phyloP scores from a whole-genome alignment of 2,888 invertebrate species.

The Mycalesis mineus region DNA sequence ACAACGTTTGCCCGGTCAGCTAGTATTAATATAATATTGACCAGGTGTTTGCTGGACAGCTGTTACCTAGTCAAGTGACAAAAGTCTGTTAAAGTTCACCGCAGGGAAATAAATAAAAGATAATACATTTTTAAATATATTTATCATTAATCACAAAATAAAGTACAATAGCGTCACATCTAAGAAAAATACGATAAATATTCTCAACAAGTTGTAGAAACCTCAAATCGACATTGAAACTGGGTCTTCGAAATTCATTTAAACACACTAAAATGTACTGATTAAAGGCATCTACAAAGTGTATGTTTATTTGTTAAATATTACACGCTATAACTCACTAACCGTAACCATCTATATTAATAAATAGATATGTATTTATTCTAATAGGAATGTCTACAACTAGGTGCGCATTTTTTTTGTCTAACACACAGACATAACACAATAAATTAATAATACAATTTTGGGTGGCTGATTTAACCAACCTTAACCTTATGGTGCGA shows the following conservation, averaged over 20 bases:
- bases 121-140: background rate
- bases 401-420: background rate
- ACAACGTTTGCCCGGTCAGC: no score
- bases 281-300: constrained; percentile 1
- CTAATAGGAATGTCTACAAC: constrained; percentile 21
- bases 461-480: no score
- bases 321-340: constrained; percentile 16
- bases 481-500: no score
- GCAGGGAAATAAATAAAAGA: no score
- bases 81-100: no score
- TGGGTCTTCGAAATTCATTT: background rate
- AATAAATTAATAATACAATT: background rate
- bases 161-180: constrained; percentile 5
- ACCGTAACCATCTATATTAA: constrained; percentile 12
- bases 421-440: background rate
- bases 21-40: no score
- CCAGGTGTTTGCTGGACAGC: no score
- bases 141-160: constrained; percentile 3
- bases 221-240: background rate
- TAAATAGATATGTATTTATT: constrained; percentile 14
- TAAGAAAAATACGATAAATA: background rate
- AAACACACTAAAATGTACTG: background rate
- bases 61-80: no score
- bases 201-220: background rate
- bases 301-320: background rate